A percentile compares a stretch with the other conserved stretches of the same genome.
phyloP scores from a whole-genome alignment of 2,797 vertebrate species.

The Artibeus lituratus region DNA sequence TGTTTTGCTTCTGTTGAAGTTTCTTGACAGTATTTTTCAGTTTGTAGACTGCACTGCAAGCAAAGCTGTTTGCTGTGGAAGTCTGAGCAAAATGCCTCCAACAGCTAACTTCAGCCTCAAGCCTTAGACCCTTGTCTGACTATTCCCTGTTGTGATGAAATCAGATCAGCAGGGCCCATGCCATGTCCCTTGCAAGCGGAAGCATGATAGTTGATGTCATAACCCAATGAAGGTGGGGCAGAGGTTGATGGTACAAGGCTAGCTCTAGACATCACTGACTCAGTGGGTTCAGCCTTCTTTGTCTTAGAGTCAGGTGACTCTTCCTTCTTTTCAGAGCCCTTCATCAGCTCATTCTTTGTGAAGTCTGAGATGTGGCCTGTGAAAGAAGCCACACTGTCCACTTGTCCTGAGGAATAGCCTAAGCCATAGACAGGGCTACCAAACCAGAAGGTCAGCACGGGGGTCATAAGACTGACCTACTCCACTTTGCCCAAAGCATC shows the following conservation, averaged over 20 bases:
- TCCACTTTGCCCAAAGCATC: background rate
- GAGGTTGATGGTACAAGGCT: constrained; percentile 70
- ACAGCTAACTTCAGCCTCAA: constrained; percentile 87
- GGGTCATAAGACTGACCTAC: background rate
- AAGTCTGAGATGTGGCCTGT: constrained; percentile 87
- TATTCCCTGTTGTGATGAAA: constrained; percentile 91
- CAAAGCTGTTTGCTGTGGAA: constrained; percentile 80
- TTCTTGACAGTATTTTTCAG: constrained; percentile 90
- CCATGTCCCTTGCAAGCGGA: constrained; percentile 87
- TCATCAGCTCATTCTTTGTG: constrained; percentile 43
- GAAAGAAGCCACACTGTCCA: constrained; percentile 88
- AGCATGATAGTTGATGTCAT: constrained; percentile 77
- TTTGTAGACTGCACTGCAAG: constrained; percentile 87
- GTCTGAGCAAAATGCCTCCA: constrained; percentile 89
- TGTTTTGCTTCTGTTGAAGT: constrained; percentile 86
- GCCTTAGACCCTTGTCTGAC: constrained; percentile 87
- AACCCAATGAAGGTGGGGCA: constrained; percentile 81
- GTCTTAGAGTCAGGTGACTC: constrained; percentile 87
- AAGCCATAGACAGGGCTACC: constrained; percentile 89
- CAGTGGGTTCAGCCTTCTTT: constrained; percentile 83
- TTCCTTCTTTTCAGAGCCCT: constrained; percentile 88
- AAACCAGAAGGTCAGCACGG: constrained; percentile 88
- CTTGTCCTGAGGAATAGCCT: constrained; percentile 85
- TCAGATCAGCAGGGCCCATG: constrained; percentile 88
- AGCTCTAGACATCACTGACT: constrained; percentile 16